Evolutionary conservation across 1,140 invertebrate genomes (phyloP).

Genomic region (Trachymyrmex cornetzi): DNA sequence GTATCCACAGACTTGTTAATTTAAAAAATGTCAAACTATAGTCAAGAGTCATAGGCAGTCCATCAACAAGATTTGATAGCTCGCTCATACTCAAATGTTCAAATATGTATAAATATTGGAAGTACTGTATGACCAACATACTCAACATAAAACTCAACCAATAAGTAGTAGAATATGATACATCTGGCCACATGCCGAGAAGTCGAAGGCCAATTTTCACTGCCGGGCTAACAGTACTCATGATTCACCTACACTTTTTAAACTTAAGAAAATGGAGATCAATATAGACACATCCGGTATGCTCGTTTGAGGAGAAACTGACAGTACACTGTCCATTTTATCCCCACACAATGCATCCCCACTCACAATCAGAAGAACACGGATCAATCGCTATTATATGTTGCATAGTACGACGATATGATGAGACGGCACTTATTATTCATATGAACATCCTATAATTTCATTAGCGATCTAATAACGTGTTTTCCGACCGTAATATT

Average conservation of each 20-base stretch:
- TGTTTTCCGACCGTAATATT: neutral
- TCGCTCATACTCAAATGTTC: conserved; percentile 14
- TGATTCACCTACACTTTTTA: neutral
- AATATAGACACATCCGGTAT: neutral
- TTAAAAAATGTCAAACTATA: conserved; percentile 32
- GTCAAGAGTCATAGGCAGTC: neutral
- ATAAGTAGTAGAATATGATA: neutral
- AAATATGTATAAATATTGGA: conserved; percentile 43
- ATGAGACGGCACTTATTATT: neutral
- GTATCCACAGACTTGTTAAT: conserved; percentile 17
- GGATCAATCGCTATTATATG: conserved; percentile 24
- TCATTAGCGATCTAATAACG: neutral
- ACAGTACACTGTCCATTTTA: neutral
- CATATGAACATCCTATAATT: neutral
- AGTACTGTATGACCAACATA: conserved; percentile 13
- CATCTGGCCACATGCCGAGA: conserved; percentile 23
- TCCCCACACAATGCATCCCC: conserved; percentile 18
- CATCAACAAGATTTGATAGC: conserved; percentile 29
- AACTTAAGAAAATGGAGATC: neutral
- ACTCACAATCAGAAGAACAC: neutral
- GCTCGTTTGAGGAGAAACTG: neutral
- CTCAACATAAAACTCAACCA: neutral
- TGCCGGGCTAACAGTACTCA: conserved; percentile 8
- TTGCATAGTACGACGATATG: neutral
- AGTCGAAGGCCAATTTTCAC: conserved; percentile 18